phyloP scores from a whole-genome alignment of 1,140 invertebrate species.

The Luehdorfia chinensis region DNA sequence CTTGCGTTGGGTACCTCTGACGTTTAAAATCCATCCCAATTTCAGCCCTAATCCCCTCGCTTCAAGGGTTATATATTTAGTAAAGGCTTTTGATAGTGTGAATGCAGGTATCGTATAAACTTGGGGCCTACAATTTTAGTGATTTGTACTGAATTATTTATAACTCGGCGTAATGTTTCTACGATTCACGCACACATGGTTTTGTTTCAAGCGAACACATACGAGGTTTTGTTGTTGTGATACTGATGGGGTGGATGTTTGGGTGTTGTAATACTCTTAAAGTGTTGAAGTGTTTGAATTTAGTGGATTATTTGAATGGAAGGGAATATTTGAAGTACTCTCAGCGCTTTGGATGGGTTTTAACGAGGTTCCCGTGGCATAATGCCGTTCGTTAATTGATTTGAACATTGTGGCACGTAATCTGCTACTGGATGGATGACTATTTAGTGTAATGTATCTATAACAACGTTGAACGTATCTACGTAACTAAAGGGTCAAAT shows the following conservation, averaged over 20 bases:
- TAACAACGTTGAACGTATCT: too few species aligned
- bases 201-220: neutral
- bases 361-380: constrained; percentile 7
- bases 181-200: constrained; percentile 1
- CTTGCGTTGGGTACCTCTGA: constrained; percentile 12
- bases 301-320: constrained; percentile 11
- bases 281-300: constrained; percentile 13
- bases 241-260: neutral
- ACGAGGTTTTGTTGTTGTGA: neutral
- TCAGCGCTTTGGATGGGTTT: constrained; percentile 7
- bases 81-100: neutral
- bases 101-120: constrained; percentile 8
- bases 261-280: constrained; percentile 13
- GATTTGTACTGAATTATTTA: constrained; percentile 15
- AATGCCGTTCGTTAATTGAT: constrained; percentile 4
- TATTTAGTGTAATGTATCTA: too few species aligned
- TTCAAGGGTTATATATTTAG: neutral
- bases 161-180: neutral
- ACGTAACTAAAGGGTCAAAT: too few species aligned
- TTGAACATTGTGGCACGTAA: constrained; percentile 6
- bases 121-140: constrained; percentile 13
- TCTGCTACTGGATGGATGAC: too few species aligned
- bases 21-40: neutral
- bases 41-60: neutral
- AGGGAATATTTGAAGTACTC: constrained; percentile 4